Percentiles rank a stretch among this genome's conserved stretches.
phyloP scores from a whole-genome alignment of 1,140 invertebrate species.

The Magallana angulata region DNA sequence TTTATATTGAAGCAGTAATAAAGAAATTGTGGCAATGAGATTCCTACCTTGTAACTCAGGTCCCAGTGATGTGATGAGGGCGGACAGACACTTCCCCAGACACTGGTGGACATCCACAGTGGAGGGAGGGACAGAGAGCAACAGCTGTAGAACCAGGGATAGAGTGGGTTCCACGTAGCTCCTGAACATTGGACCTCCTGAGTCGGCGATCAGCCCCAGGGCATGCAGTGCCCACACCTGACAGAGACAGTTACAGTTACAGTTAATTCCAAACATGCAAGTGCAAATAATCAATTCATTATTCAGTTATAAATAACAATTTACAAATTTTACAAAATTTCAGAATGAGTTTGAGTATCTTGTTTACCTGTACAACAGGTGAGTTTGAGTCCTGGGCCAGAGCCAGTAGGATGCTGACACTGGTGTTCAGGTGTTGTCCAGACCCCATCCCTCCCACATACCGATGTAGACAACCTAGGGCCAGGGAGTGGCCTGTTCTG shows the following conservation, averaged over 20 bases:
- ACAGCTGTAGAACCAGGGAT: conserved; percentile 91
- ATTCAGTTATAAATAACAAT: not conserved
- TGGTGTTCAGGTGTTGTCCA: conserved; percentile 94
- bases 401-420: conserved; percentile 95
- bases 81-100: conserved; percentile 95
- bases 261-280: no score
- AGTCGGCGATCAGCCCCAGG: conserved; percentile 96
- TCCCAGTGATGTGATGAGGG: conserved; percentile 97
- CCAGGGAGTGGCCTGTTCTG: conserved; percentile 94
- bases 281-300: no score
- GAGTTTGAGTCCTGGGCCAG: conserved; percentile 95
- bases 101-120: conserved; percentile 96
- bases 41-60: conserved; percentile 93
- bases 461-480: conserved; percentile 93
- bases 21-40: not conserved
- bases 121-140: conserved; percentile 92
- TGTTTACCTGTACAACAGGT: conserved; percentile 90
- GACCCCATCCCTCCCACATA: conserved; percentile 94
- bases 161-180: conserved; percentile 97
- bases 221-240: conserved; percentile 98
- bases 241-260: not conserved
- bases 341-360: not conserved
- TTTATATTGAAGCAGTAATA: no score
- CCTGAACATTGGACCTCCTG: conserved; percentile 98
- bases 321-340: conserved; percentile 1